Evolutionary conservation across 2,888 invertebrate genomes (phyloP), one percentile per base, ranked within the genome.

Genomic region (Octodonta nipae): DNA sequence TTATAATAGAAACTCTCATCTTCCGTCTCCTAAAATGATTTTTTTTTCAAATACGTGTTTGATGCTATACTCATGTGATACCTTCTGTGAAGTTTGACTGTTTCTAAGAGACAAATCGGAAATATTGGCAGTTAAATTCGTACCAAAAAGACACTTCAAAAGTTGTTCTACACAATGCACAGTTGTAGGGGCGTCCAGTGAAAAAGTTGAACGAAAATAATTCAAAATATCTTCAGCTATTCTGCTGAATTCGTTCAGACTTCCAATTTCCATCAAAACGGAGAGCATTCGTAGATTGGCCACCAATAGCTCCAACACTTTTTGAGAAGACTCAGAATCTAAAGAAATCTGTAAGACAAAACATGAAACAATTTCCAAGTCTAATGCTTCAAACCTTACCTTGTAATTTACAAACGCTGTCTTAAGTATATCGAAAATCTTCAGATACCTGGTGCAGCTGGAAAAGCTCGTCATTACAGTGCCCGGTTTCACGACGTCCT

Each of bases 351-450:
- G 64, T 30, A 65, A 51, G 28, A 37, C 37, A 40, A 50, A 20
- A 20, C 10, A 29, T 22, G 11, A 22, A 3, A 10, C 3, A 3
- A 4, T 22, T 10, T 10, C 22, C 22, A 22, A 4, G 3, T 22
- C 22, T 22, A 4, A 3, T 10, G 22, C 3, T 12, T 28, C 13
- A 27, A 15, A 25, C 4, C 33, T 33, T 56, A 84, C 87, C 73
- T 85, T 86, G 62, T 88, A 87, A 66, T 85, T 91, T 15, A 78
- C 76, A 61, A 86, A 83, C 3, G 87, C 80, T 42, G 80, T 78
- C 55, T 77, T 79, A 34, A 92, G 58, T 32, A 75, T 74, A 35
- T 86, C 86, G 58, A 83, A 83, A 37, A 92, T 68, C 60, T 81
- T 84, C 67, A 85, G 71, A 57, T 91, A 92, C 56, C 87, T 81